A percentile compares a stretch with the other conserved stretches of the same genome.
These are phyloP conservation scores for Acrocephalus arundinaceus DNA, from an alignment of 2,113 vertebrate species.

Conservation along the genomic window DNA sequence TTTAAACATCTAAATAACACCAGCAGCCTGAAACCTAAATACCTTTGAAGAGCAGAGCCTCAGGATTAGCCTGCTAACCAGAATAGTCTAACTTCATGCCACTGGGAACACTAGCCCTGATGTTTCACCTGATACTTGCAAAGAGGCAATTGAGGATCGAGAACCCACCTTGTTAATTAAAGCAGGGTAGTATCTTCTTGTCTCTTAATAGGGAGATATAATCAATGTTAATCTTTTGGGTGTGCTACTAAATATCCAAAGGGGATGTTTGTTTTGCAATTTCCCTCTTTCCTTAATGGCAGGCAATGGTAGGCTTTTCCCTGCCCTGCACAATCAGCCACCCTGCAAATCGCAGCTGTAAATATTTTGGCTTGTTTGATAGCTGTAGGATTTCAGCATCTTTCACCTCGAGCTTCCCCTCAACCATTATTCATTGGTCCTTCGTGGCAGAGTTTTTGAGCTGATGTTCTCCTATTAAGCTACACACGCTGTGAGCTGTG, in stretches of 20 bases:
- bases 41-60: conserved; percentile 28
- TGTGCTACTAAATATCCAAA: conserved; percentile 21
- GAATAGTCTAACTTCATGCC: background rate
- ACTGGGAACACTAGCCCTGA: conserved; percentile 1
- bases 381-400: background rate
- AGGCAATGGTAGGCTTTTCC: background rate
- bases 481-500: background rate
- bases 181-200: background rate
- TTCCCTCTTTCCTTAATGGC: conserved; percentile 42
- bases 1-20: background rate
- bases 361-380: conserved; percentile 26
- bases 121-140: conserved; percentile 13
- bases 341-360: conserved; percentile 7
- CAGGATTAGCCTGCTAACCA: background rate
- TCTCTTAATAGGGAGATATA: conserved; percentile 14
- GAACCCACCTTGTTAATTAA: conserved; percentile 33
- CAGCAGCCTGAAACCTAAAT: background rate
- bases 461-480: background rate
- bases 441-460: background rate
- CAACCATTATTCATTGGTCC: background rate
- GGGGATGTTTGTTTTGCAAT: conserved; percentile 49
- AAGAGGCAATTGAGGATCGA: background rate
- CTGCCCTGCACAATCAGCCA: background rate
- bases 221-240: conserved; percentile 53
- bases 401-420: background rate